phyloP scores from a whole-genome alignment of 2,888 invertebrate species.

The Drosophila nr. medialis region DNA sequence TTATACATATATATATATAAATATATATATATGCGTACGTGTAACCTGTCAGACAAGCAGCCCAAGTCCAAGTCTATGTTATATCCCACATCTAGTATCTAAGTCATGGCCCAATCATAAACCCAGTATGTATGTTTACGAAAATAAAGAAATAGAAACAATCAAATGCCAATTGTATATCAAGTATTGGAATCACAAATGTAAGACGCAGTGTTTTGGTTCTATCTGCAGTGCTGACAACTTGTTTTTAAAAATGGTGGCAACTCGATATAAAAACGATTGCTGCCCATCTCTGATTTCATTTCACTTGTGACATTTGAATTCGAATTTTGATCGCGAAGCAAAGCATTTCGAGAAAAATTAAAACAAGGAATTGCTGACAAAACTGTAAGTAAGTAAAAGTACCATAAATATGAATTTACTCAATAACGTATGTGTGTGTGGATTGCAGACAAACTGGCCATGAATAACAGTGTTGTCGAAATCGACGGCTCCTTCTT shows the following conservation, averaged over 20 bases:
- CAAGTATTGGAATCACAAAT: slow-evolving; percentile 10
- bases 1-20: no score
- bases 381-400: slow-evolving; percentile 13
- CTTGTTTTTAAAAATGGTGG: neutral
- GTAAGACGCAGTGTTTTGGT: slow-evolving; percentile 35
- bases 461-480: slow-evolving; percentile 65
- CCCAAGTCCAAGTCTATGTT: neutral
- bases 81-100: neutral
- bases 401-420: no score
- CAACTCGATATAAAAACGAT: neutral
- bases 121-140: slow-evolving; percentile 30
- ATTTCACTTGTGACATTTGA: slow-evolving; percentile 26
- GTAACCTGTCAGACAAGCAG: neutral
- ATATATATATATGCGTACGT: neutral
- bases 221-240: slow-evolving; percentile 37
- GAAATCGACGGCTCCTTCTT: slow-evolving; percentile 92
- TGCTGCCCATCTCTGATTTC: slow-evolving; percentile 2
- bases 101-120: neutral
- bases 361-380: slow-evolving; percentile 3
- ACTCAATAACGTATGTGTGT: neutral
- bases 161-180: slow-evolving; percentile 18
- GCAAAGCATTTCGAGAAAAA: neutral
- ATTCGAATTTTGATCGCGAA: slow-evolving; percentile 10
- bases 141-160: neutral
- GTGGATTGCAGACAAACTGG: slow-evolving; percentile 10